Evolutionary conservation across 2,888 invertebrate species (phyloP).

Genomic region (Rhodophaea formosa): DNA sequence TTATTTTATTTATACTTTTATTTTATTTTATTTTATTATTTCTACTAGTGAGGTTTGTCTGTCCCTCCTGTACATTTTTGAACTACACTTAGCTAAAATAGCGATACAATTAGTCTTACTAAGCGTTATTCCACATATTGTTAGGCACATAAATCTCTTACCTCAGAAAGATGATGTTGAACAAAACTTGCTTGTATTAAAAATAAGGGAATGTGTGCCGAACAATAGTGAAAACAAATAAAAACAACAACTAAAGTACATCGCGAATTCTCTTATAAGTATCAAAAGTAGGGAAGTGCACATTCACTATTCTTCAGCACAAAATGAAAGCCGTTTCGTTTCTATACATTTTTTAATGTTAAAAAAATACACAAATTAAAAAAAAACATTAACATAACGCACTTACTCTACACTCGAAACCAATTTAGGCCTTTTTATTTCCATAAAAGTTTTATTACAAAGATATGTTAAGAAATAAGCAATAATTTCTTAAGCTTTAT

Average conservation of each 20-base stretch:
- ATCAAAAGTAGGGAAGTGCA: conserved; percentile 72
- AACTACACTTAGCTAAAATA: neutral
- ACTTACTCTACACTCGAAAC: conserved; percentile 20
- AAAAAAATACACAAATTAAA: conserved; percentile 47
- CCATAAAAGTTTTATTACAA: neutral
- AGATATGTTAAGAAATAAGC: no score
- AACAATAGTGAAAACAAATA: conserved; percentile 87
- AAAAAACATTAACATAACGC: conserved; percentile 32
- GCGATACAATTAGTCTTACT: neutral
- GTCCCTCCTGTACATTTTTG: neutral
- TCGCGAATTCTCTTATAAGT: conserved; percentile 27
- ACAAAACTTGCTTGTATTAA: conserved; percentile 27
- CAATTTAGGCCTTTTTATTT: conserved; percentile 1
- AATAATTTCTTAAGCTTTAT: neutral
- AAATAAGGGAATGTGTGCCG: conserved; percentile 82
- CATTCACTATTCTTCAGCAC: conserved; percentile 82
- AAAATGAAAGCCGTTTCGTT: conserved; percentile 49
- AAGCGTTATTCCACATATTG: conserved; percentile 52
- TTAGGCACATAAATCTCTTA: conserved; percentile 78
- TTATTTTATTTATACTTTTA: no score
- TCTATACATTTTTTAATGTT: conserved; percentile 64
- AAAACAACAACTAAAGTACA: conserved; percentile 41
- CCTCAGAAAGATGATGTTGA: conserved; percentile 39
- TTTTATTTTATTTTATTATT: no score
- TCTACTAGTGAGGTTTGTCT: no score